phyloP scores from a whole-genome alignment of 2,888 invertebrate genomes.

The Nephrotoma flavescens region DNA sequence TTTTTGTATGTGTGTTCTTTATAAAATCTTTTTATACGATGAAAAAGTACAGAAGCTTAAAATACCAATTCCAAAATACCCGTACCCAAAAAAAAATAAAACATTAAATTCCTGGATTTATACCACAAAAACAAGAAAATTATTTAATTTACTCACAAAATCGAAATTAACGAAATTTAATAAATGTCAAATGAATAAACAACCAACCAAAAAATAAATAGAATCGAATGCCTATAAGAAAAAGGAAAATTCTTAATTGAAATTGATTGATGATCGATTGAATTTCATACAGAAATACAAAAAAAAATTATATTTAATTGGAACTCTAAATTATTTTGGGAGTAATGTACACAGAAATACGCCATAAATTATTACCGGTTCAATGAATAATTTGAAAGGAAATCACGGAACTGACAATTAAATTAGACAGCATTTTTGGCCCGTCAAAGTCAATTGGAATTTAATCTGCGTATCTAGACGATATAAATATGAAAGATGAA shows the following conservation, averaged over 20 bases:
- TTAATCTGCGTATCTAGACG: neutral
- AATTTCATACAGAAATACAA: neutral
- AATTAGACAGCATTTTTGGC: neutral
- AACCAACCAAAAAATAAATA: neutral
- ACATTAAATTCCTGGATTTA: neutral
- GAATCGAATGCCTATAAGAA: neutral
- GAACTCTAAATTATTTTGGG: neutral
- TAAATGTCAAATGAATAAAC: neutral
- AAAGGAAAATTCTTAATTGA: neutral
- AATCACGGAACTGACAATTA: neutral
- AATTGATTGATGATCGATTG: neutral
- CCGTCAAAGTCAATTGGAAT: neutral
- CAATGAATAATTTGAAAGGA: neutral
- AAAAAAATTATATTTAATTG: neutral
- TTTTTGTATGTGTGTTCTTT: neutral
- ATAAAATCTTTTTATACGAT: neutral
- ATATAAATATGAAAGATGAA: neutral
- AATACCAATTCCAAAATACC: neutral
- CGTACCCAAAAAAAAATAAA: neutral
- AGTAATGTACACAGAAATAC: neutral
- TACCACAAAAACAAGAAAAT: neutral
- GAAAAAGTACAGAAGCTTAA: neutral
- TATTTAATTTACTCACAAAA: neutral
- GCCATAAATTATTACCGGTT: neutral
- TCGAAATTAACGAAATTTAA: neutral